phyloP scores from a whole-genome alignment of 1,140 invertebrate genomes.

The Drosophila persimilis region DNA sequence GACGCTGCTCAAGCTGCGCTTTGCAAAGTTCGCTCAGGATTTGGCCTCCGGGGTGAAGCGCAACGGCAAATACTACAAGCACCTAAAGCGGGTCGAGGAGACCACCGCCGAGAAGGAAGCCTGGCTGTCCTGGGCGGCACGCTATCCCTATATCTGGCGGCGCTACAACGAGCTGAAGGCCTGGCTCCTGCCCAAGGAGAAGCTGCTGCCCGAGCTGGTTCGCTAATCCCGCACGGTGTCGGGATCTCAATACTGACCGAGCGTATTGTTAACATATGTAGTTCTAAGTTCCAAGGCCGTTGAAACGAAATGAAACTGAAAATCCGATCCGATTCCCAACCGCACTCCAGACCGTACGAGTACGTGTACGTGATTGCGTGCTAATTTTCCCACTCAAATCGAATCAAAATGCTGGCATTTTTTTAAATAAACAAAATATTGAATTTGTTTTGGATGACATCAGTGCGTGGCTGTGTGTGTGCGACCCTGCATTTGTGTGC shows the following conservation, averaged over 20 bases:
- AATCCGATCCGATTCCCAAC: background rate
- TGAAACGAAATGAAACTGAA: conserved; percentile 23
- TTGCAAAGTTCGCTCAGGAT: conserved; percentile 68
- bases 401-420: conserved; percentile 33
- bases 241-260: background rate
- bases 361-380: conserved; percentile 65
- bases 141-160: conserved; percentile 70
- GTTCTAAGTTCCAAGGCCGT: background rate
- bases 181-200: conserved; percentile 28
- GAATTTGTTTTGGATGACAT: conserved; percentile 44
- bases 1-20: conserved; percentile 70
- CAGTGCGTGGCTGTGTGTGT: conserved; percentile 32
- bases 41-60: conserved; percentile 54
- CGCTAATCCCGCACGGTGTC: conserved; percentile 39
- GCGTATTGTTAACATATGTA: background rate
- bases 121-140: conserved; percentile 63
- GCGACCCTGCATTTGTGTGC: conserved; percentile 2
- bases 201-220: conserved; percentile 72
- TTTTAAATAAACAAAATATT: conserved; percentile 38
- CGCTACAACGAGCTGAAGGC: conserved; percentile 64
- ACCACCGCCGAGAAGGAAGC: conserved; percentile 61
- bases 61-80: conserved; percentile 74
- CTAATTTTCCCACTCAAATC: conserved; percentile 28
- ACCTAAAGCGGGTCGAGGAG: conserved; percentile 66
- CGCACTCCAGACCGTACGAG: conserved; percentile 26